phyloP scores from a whole-genome alignment of 2,888 invertebrate genomes.

The Thymelicus lineola region DNA sequence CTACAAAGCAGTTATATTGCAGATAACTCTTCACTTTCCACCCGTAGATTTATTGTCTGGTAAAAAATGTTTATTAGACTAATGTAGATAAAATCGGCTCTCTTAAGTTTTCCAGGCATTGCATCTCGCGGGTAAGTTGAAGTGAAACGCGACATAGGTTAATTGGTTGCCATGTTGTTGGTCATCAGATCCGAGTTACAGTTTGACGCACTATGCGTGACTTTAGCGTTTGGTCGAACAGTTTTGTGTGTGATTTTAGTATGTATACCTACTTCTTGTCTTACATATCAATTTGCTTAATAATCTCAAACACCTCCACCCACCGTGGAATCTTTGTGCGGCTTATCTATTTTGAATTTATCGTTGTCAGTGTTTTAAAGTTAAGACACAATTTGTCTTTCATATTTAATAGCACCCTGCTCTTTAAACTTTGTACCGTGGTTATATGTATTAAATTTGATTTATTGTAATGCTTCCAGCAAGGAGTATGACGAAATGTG shows the following conservation, averaged over 20 bases:
- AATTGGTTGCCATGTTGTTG: slow-evolving; percentile 22
- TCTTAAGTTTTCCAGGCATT: not conserved
- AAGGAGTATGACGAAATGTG: slow-evolving; percentile 40
- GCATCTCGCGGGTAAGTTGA: not conserved
- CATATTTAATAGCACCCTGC: slow-evolving; percentile 70
- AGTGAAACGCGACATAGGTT: slow-evolving; percentile 14
- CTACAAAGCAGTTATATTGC: too few relatives aligned
- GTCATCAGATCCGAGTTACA: not conserved
- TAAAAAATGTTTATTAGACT: not conserved
- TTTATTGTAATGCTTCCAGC: slow-evolving; percentile 30
- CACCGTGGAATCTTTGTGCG: slow-evolving; percentile 10
- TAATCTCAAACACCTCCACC: slow-evolving; percentile 41
- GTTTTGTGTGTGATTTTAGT: slow-evolving; percentile 10
- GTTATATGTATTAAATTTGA: slow-evolving; percentile 15
- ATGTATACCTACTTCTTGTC: slow-evolving; percentile 45
- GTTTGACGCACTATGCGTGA: slow-evolving; percentile 3
- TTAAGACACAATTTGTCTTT: slow-evolving; percentile 50
- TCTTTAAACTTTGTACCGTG: slow-evolving; percentile 52
- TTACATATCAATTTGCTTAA: slow-evolving; percentile 61
- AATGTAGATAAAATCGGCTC: not conserved
- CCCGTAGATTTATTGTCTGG: not conserved
- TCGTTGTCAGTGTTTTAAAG: slow-evolving; percentile 42
- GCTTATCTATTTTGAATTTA: slow-evolving; percentile 38
- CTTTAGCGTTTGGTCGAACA: slow-evolving; percentile 16
- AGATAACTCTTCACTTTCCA: too few relatives aligned